Percentiles rank a stretch among this genome's conserved stretches.
Evolutionary conservation across 2,113 vertebrate species (phyloP).

Genomic region (Scolopax mira): DNA sequence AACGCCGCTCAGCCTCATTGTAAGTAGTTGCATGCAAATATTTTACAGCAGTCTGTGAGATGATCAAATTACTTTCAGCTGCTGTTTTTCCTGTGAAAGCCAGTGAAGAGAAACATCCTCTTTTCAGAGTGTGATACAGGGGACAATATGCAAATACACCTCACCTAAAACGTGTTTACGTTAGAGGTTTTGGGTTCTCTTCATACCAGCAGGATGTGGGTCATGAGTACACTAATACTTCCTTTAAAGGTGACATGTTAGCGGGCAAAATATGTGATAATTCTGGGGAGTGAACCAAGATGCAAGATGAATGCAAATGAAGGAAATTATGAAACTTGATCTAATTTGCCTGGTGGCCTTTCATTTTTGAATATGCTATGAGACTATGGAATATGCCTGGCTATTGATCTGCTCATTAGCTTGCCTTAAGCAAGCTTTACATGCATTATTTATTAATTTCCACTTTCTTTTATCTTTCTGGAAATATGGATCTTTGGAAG

Average conservation of each 20-base stretch:
- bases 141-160: background rate
- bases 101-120: background rate
- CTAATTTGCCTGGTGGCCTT: background rate
- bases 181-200: background rate
- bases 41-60: background rate
- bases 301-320: background rate
- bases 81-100: background rate
- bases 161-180: background rate
- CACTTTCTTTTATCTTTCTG: conserved; percentile 9
- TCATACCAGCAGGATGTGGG: background rate
- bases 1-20: background rate
- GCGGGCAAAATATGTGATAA: background rate
- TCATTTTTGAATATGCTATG: background rate
- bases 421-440: background rate
- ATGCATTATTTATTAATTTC: conserved; percentile 14
- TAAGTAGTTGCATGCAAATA: background rate
- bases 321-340: background rate
- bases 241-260: background rate
- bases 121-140: background rate
- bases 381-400: background rate
- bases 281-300: background rate
- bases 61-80: background rate
- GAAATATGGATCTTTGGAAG: background rate
- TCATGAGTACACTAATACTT: background rate
- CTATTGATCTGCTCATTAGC: background rate